A percentile compares a stretch with the other conserved stretches of the same genome.
Evolutionary conservation across 1,140 invertebrate genomes (phyloP).

Genomic region (Eufriesea mexicana): DNA sequence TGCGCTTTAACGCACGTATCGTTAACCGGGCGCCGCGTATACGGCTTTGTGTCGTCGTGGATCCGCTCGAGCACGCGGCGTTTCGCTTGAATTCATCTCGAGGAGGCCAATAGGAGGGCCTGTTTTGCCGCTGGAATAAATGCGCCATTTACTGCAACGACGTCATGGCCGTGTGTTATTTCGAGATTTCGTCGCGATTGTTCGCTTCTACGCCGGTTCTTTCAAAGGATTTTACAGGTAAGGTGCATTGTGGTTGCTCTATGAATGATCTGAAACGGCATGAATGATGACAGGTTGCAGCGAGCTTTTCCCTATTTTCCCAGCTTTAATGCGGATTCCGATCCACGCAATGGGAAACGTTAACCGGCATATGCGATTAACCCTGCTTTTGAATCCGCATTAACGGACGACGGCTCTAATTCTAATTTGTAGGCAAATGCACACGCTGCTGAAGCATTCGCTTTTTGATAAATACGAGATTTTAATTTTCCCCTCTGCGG

Average conservation of each 20-base stretch:
- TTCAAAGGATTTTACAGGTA: background rate
- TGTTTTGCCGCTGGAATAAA: constrained; percentile 3
- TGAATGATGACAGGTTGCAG: background rate
- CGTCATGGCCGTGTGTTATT: background rate
- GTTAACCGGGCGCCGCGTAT: constrained; percentile 2
- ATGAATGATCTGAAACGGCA: background rate
- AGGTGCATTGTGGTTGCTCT: background rate
- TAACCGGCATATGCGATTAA: too few species aligned
- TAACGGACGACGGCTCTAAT: too few species aligned
- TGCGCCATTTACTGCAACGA: background rate
- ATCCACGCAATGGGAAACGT: too few species aligned
- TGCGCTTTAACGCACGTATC: background rate
- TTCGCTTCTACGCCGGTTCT: background rate
- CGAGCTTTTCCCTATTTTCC: background rate
- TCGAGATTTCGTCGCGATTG: background rate
- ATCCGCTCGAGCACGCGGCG: constrained; percentile 5
- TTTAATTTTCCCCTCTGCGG: too few species aligned
- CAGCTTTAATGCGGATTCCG: background rate
- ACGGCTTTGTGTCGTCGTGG: background rate
- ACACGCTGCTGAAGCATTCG: too few species aligned
- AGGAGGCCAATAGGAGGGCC: background rate
- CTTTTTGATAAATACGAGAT: too few species aligned
- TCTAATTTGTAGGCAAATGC: too few species aligned
- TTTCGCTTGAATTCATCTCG: constrained; percentile 17
- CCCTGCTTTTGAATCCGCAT: too few species aligned